Evolutionary conservation across 2,797 vertebrate species (phyloP).

Genomic region (Huso huso): DNA sequence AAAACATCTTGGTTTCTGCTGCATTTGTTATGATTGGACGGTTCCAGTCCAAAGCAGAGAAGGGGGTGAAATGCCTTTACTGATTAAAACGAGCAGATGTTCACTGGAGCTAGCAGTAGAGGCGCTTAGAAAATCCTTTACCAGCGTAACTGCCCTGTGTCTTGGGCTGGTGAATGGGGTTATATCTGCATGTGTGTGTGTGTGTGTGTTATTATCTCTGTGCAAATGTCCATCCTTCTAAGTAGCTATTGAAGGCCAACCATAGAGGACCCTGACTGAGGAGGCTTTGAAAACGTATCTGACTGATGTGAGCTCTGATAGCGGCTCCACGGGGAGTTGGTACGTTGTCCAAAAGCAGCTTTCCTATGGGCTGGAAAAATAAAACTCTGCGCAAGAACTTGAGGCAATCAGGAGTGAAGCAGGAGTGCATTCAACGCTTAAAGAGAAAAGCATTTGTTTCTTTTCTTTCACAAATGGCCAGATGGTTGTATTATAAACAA

Average conservation of each 20-base stretch:
- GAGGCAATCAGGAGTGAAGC: too few species aligned
- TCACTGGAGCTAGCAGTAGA: conserved; percentile 26
- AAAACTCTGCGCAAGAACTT: too few species aligned
- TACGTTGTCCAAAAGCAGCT: conserved; percentile 20
- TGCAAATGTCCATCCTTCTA: conserved; percentile 29
- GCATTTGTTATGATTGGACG: too few species aligned
- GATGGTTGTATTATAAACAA: too few species aligned
- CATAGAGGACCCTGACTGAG: conserved; percentile 27
- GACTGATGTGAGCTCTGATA: conserved; percentile 24
- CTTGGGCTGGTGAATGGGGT: conserved; percentile 20
- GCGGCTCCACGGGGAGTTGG: conserved; percentile 19
- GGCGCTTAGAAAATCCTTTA: conserved; percentile 27
- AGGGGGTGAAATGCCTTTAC: conserved; percentile 17
- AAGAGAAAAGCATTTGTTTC: too few species aligned
- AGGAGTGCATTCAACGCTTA: too few species aligned
- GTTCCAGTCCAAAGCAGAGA: too few species aligned
- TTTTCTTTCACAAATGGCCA: too few species aligned
- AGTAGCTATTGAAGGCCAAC: conserved; percentile 30
- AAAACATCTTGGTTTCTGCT: too few species aligned
- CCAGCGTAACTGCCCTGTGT: conserved; percentile 18
- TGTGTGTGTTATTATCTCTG: conserved; percentile 38
- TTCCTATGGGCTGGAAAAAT: conserved; percentile 22
- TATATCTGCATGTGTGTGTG: conserved; percentile 27
- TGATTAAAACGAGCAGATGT: conserved; percentile 35
- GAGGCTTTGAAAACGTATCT: conserved; percentile 35